Percentiles rank a stretch among this genome's conserved stretches.
Evolutionary conservation across 2,888 invertebrate species (phyloP).

Genomic region (Lochmaea crataegi): DNA sequence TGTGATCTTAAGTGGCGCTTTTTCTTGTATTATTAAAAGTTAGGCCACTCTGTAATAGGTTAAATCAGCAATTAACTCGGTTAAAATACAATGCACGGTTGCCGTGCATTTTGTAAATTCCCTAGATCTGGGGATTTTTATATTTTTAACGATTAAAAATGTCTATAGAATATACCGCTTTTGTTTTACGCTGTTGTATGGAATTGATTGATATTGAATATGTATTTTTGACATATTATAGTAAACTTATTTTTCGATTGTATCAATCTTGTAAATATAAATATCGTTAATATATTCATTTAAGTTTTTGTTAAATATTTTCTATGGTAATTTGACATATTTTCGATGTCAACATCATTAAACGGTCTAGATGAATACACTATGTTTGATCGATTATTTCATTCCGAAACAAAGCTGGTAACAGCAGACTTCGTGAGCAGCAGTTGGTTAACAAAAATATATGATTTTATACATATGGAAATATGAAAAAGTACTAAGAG

Average conservation of each 20-base stretch:
- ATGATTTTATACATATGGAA: not conserved
- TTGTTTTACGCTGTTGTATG: not conserved
- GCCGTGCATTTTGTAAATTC: not conserved
- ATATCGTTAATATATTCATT: not conserved
- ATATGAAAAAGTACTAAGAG: not conserved
- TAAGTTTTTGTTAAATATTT: not conserved
- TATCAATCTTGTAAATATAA: slow-evolving; percentile 15
- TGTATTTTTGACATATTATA: slow-evolving; percentile 7
- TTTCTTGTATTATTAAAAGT: not conserved
- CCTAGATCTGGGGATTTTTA: not conserved
- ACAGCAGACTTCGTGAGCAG: no score
- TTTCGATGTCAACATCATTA: no score
- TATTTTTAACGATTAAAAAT: not conserved
- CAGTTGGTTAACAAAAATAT: no score
- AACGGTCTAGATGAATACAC: no score
- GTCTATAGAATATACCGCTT: not conserved
- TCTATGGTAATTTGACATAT: not conserved
- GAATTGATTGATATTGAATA: slow-evolving; percentile 10
- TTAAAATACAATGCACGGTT: not conserved
- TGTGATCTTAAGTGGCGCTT: not conserved
- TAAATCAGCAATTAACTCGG: slow-evolving; percentile 4
- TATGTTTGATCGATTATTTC: no score
- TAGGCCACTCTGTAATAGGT: not conserved
- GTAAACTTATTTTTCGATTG: slow-evolving; percentile 5
- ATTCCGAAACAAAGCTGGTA: no score